Evolutionary conservation across 2,113 vertebrate genomes (phyloP), one percentile per base, ranked within the genome.

Genomic region (Urocitellus parryii): DNA sequence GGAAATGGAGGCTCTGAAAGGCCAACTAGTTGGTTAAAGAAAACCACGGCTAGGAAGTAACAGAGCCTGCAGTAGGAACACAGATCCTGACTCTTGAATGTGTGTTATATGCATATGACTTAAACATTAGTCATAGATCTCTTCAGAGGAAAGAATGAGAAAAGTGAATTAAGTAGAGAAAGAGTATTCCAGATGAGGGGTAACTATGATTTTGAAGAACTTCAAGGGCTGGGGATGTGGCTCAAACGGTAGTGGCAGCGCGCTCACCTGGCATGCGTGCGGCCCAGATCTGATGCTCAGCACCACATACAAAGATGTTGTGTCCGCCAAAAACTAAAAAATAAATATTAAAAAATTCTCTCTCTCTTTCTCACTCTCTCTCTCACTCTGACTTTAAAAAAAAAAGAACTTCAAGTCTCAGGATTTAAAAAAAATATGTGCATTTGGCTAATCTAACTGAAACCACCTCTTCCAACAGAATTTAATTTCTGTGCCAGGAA

Each of bases 141-240:
- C 53, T 84, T n/a, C 73, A 89, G 48, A 25, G 78, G 91, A 91
- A 87, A 84, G 72, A 14, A 93, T 39, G 68, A 83, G 39, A 70
- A 0, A n/a, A 91, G 16, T 63, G 73, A 83, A 81, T 39, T 61
- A 96, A 79, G 72, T 5, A 83, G 42, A 37, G 48, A 51, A 90
- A 70, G 17, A 81, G 16, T n/a, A 25, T 61, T 83, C 42, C 42
- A 95, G 39, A 74, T 81, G 37, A 88, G 20, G 56, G 80, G 63
- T 53, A 97, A 94, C 9, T 77, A 24, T 45, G 63, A 65, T n/a
- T 34, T 73, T 67, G 61, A 56, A 53, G 82, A 48, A 78, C n/a
- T 27, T 51, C 81, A 45, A 45, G 42, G 42, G 42, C 42, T 45
- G 42, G 42, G 42, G 42, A 45, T 45, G 6, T 45, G 42, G 42